Base-by-base conservation (phyloP, 2,797 vertebrate species). In the Champsocephalus esox region DNA sequence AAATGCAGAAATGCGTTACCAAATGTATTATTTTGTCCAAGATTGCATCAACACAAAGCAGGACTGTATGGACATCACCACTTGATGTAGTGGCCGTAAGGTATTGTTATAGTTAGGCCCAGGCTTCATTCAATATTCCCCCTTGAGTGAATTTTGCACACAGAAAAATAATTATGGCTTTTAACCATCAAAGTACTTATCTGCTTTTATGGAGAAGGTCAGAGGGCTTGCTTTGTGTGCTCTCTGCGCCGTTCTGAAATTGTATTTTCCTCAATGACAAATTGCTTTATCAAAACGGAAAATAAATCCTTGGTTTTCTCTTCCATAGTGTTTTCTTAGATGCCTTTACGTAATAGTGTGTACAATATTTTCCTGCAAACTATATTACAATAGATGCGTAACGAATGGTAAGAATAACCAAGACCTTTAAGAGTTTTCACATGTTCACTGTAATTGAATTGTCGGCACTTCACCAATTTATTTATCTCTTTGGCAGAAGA, bases 81-180 rank as follows among this genome's bases (percentile, higher is more conserved):
- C 68, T 88, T 86, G 70, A 85, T 87, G 79, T 67, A 55, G 70
- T 86, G 82, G 90, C 89, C 88, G 86, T 87, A 91, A 87, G 72
- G 81, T 82, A 87, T 90, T 89, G 82, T 90, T 90, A 70, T 54
- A 79, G 73, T 83, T 82, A 63, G 69, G 49, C 59, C 61, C 28
- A 59, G 52, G 62, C 70, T 67, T 88, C 69, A 80, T 82, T 87
- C 84, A 84, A 74, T 76, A 77, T 83, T 85, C 41, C 3, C 54
- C 86, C 72, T 58, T 84, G 81, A 91, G 82, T 88, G 65, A 70
- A 76, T 85, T 89, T 90, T 86, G 66, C 78, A 75, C 80, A 86
- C 63, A 85, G 78, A 88, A 90, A 92, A 84, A 70, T 90, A 90
- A 93, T 92, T 91, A 87, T 64, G 66, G 82, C 66, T 81, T 83